Evolutionary conservation across 2,113 vertebrate species (phyloP), one percentile per base, ranked within the genome.

Genomic region (Phrynosoma platyrhinos): DNA sequence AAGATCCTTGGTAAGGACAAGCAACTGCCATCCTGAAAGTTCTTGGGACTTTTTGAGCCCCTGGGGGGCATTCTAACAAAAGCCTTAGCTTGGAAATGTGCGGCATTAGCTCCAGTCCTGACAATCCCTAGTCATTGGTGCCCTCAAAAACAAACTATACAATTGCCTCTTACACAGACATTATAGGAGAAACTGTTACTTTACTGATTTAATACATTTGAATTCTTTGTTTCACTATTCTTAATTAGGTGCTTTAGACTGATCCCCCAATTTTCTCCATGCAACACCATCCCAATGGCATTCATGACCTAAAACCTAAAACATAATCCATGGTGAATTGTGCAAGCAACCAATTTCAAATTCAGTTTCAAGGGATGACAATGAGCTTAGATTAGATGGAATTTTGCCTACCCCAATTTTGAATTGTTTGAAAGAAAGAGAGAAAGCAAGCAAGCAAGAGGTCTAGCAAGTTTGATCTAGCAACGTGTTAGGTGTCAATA

Each of bases 401-500:
- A 69, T 27, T 53, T 88, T 88, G 72, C 87, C 66, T 83, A 83
- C 3, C 58, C 74, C 52, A 85, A 91, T 86, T 83, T 16, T 69
- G 79, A 91, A 79, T 9, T 16, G 87, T 90, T 94, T 93, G 25
- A 8, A 71, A 71, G 68, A 30, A 71, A 27, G 27, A 71, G 9
- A 94, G 83, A 77, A 42, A 88, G 18, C 91, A 85, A 85, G 94
- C 85, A 78, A 32, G 94, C 85, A 78, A 32, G 84, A 92, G 87
- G 81, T 83, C 81, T 88, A 88, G 3, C 92, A 86, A 93, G 88
- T 94, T 95, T 94, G 92, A 94, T 94, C 95, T 93, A 94, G 77
- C 93, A 92, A 93, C 85, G 90, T 85, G 36, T 92, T 92, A 84
- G 88, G 92, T 86, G 96, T 97, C 97, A 93, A 96, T 95, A 97